phyloP scores from a whole-genome alignment of 2,113 vertebrate species.

The Piaya cayana region DNA sequence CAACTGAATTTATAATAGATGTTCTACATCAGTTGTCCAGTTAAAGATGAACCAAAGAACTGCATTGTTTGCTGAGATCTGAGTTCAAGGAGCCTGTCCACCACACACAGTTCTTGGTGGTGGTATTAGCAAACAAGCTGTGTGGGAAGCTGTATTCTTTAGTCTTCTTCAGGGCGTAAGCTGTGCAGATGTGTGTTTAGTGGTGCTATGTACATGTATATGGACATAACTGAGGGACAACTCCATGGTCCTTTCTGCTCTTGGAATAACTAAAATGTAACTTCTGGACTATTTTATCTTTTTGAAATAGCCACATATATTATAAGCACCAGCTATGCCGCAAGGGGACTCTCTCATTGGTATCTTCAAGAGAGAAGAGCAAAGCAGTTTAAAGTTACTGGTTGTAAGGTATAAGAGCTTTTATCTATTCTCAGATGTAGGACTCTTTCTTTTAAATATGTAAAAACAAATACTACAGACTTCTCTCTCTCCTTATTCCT shows the following conservation, averaged over 20 bases:
- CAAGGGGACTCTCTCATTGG: neutral
- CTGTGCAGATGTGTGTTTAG: neutral
- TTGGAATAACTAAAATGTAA: neutral
- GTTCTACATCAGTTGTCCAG: slow-evolving; percentile 31
- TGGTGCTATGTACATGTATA: accelerated
- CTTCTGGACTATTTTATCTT: neutral
- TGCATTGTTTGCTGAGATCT: neutral
- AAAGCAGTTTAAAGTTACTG: neutral
- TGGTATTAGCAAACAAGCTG: neutral
- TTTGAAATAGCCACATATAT: neutral
- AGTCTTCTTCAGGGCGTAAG: neutral
- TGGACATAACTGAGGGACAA: neutral
- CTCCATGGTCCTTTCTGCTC: neutral
- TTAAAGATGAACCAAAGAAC: slow-evolving; percentile 22
- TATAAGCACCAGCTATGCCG: neutral
- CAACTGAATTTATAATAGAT: neutral
- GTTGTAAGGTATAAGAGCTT: neutral
- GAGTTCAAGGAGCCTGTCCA: neutral
- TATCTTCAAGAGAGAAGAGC: neutral
- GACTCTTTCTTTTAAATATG: neutral
- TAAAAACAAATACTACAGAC: neutral
- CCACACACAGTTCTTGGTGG: neutral
- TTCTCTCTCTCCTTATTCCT: neutral
- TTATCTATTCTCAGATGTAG: neutral
- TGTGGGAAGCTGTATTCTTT: neutral